Evolutionary conservation across 1,140 invertebrate species (phyloP), one percentile per base, ranked within the genome.

Genomic region (Tenebrio molitor): DNA sequence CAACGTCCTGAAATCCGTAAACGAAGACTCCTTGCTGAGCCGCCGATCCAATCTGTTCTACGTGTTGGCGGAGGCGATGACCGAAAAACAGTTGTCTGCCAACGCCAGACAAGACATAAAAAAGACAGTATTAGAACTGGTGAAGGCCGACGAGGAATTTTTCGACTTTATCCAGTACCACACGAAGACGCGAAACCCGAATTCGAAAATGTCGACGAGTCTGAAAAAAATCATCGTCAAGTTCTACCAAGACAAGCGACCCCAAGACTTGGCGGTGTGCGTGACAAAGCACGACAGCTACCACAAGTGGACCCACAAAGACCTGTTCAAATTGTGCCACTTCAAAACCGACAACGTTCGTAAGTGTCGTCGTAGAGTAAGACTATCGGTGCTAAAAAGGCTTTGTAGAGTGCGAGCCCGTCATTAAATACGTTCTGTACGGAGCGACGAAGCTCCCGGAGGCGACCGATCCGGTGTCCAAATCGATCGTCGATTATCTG

Each of bases 311-410:
- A 86, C 86, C 1, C 91, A 92, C 78, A 88, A 87, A 72, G 90
- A 92, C 80, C 81, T 91, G n/a, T 81, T 92, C 1, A 89, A 89
- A 76, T 81, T 92, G 2, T 81, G 85, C 12, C 91, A 92, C 83
- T 78, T 84, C 1, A 85, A 86, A 77, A 33, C 77, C 42, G 79
- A 80, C 46, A 80, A 82, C 72, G 75, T 81, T 78, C 81, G 87
- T 88, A 82, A 77, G 74, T 79, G 64, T 64, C 1, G 4, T 29
- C 29, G 15, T 6, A 15, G 2, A 10, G 10, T 23, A 23, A 25
- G 10, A 10, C 1, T 10, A 58, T 15, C 0, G 14, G 7, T 12
- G 1, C 0, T n/a, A 1, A 25, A 68, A 25, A 23, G 8, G 21
- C 5, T 1, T 50, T 78, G 44, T 50, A 79, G 78, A 65, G 23